phyloP scores from a whole-genome alignment of 2,113 vertebrate genomes.

The Ptilonorhynchus violaceus region DNA sequence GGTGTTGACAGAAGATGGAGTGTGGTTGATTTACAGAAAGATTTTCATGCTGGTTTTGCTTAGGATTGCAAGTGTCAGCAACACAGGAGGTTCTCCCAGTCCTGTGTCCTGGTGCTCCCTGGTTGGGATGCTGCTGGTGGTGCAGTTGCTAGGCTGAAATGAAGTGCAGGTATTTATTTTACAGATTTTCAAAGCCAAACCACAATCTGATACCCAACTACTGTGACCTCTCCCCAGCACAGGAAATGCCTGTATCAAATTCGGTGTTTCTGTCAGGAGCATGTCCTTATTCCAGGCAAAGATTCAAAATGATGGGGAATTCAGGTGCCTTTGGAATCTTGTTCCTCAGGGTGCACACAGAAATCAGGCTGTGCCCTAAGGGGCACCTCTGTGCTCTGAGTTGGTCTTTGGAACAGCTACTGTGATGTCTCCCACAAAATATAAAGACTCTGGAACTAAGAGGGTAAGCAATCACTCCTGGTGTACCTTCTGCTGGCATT shows the following conservation, averaged over 20 bases:
- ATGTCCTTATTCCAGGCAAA: neutral
- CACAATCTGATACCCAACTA: neutral
- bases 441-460: neutral
- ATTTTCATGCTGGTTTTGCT: neutral
- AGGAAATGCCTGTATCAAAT: neutral
- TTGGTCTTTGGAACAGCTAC: neutral
- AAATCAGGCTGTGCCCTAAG: neutral
- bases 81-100: neutral
- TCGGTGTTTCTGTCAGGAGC: neutral
- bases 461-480: neutral
- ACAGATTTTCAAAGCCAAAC: neutral
- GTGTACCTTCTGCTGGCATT: neutral
- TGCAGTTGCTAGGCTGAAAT: neutral
- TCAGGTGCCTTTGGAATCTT: neutral
- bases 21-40: neutral
- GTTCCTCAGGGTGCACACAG: neutral
- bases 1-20: neutral
- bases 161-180: neutral
- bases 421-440: neutral
- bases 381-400: neutral
- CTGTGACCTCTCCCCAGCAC: neutral
- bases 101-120: neutral
- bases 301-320: neutral
- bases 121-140: neutral
- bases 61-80: neutral